phyloP scores from a whole-genome alignment of 2,797 vertebrate genomes.

The Falco concolor region DNA sequence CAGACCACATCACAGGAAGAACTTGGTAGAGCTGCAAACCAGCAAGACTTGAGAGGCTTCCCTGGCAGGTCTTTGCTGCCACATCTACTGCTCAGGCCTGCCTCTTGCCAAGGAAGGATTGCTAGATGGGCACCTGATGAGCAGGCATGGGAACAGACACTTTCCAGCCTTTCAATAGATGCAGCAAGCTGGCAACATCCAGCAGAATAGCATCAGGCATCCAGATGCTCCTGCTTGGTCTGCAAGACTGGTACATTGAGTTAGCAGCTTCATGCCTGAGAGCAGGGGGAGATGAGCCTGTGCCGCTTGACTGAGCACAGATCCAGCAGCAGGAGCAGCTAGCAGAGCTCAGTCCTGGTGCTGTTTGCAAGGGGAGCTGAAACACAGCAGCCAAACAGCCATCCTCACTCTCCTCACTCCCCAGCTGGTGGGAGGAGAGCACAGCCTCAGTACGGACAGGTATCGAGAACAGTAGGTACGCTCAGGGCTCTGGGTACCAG shows the following conservation, averaged over 20 bases:
- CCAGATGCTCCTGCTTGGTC: neutral
- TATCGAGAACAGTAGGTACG: neutral
- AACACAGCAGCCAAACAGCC: neutral
- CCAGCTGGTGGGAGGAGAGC: neutral
- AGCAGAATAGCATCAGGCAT: neutral
- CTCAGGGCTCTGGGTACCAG: neutral
- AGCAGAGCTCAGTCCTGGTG: neutral
- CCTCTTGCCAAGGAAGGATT: neutral
- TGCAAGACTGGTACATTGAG: rapidly evolving
- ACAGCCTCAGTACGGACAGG: neutral
- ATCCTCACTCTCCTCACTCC: rapidly evolving
- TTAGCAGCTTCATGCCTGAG: neutral
- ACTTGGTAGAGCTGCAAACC: neutral
- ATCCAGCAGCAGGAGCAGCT: neutral
- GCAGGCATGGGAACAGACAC: neutral
- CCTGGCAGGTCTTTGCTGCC: neutral
- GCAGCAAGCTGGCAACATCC: neutral
- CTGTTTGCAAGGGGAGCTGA: neutral
- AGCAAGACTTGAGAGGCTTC: neutral
- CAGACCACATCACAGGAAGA: neutral
- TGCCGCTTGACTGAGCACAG: neutral
- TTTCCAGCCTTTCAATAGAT: neutral
- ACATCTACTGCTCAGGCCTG: neutral
- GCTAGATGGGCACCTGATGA: neutral
- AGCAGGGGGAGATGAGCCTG: neutral